Base-by-base conservation (phyloP, 2,113 vertebrate genomes). In the Aphyosemion australe region DNA sequence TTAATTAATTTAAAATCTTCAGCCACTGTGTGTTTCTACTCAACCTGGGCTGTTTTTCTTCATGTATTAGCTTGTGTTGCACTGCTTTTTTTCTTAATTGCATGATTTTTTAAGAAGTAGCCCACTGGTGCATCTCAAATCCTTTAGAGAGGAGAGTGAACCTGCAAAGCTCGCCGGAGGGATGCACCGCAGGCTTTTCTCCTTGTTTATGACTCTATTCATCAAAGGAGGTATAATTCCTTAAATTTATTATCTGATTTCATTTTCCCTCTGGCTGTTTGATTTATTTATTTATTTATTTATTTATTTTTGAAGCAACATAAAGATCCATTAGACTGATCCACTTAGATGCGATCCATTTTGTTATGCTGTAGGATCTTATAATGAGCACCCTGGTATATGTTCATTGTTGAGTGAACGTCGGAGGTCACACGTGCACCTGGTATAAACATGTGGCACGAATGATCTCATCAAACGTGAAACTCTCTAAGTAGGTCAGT, bases 1-100 rank as follows among this genome's bases (percentile, higher is more conserved):
- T 56, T 78, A 79, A 87, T 84, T 74, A 47, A 64, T 79, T 63
- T 31, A 70, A 55, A 56, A 52, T 60, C 59, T 74, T 55, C 49
- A 32, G 50, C 51, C 60, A 42, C 57, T 59, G 39, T 42, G 34
- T 43, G 46, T 47, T 67, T 70, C 48, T 39, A 21, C 47, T 26
- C 46, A 54, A 15, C 50, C 0, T 7, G 32, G 34, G 12, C 14
- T n/a, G n/a, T n/a, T n/a, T n/a, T 60, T 65, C 49, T 32, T 47
- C 18, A 6, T 54, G 45, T 34, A 47, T 63, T 14, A 50, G 15
- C 34, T n/a, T 42, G 20, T 70, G 20, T 34, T 19, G 64, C 55
- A 15, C 12, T 31, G 11, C 21, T 15, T 31, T 16, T 46, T 46
- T 37, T 37, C 49, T 20, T 41, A n/a, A 47, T 42, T 59, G 53